Conservation (phyloP, 2,888 invertebrate species). For the Cordilura impudica region DNA sequence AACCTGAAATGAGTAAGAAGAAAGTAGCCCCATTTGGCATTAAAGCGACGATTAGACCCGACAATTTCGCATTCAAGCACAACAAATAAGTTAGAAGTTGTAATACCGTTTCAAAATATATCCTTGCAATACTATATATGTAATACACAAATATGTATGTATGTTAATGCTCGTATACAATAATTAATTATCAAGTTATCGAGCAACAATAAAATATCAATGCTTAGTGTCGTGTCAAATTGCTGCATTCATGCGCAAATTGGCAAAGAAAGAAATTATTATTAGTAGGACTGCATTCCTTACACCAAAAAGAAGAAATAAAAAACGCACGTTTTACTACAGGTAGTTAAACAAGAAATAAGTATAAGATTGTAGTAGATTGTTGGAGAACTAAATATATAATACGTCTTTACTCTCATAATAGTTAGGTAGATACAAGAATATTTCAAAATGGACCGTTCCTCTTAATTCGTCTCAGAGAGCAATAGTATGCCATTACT, state of each 20-base stretch:
- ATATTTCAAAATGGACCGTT: slow-evolving; percentile 78
- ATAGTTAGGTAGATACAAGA: slow-evolving; percentile 21
- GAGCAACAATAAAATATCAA: too few relatives aligned
- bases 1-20: slow-evolving; percentile 1
- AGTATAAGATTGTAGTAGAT: slow-evolving; percentile 29
- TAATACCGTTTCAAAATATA: too few relatives aligned
- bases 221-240: background rate
- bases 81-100: too few relatives aligned
- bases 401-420: slow-evolving; percentile 34
- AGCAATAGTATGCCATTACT: slow-evolving; percentile 93
- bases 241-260: slow-evolving; percentile 36
- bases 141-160: too few relatives aligned
- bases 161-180: too few relatives aligned
- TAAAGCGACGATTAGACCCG: slow-evolving; percentile 25
- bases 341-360: slow-evolving; percentile 24
- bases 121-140: too few relatives aligned
- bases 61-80: too few relatives aligned
- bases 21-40: slow-evolving; percentile 31
- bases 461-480: slow-evolving; percentile 94
- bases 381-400: slow-evolving; percentile 42
- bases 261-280: slow-evolving; percentile 8
- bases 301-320: slow-evolving; percentile 47
- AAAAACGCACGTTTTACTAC: slow-evolving; percentile 35
- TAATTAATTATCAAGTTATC: too few relatives aligned
- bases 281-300: slow-evolving; percentile 58